Conservation (phyloP, 2,797 vertebrate genomes). For the Amblyopsis hoosieri region DNA sequence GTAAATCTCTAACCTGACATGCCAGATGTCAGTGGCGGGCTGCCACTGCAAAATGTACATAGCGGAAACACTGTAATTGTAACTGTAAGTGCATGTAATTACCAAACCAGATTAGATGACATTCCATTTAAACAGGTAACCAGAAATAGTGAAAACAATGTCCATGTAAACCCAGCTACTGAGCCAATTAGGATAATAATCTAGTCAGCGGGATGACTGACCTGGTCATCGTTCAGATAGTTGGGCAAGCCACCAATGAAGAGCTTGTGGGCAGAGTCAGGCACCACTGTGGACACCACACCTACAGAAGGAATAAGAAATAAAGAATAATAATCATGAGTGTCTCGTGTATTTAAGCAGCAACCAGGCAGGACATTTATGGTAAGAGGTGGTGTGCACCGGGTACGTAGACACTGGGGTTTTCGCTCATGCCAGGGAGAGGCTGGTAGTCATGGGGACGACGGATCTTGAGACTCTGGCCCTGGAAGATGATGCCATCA, state of each 20-base stretch:
- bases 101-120: too few relatives aligned
- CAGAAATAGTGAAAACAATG: background rate
- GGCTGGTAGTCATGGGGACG: conserved; percentile 94
- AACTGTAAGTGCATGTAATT: too few relatives aligned
- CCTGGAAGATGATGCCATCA: conserved; percentile 95
- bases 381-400: conserved; percentile 70
- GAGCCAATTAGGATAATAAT: background rate
- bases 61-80: too few relatives aligned
- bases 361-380: conserved; percentile 52
- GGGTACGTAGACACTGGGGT: conserved; percentile 92
- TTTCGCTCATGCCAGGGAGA: conserved; percentile 92
- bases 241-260: conserved; percentile 94
- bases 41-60: too few relatives aligned
- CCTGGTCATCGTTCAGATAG: conserved; percentile 95
- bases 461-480: conserved; percentile 92
- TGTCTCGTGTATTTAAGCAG: conserved; percentile 53
- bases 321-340: conserved; percentile 8
- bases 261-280: conserved; percentile 93
- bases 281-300: conserved; percentile 93
- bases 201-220: conserved; percentile 47
- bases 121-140: too few relatives aligned
- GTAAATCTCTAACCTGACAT: too few relatives aligned
- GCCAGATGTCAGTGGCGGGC: too few relatives aligned
- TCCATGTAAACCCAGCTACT: background rate
- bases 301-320: conserved; percentile 65